phyloP scores from a whole-genome alignment of 2,888 invertebrate species.

The Auanema sp. region DNA sequence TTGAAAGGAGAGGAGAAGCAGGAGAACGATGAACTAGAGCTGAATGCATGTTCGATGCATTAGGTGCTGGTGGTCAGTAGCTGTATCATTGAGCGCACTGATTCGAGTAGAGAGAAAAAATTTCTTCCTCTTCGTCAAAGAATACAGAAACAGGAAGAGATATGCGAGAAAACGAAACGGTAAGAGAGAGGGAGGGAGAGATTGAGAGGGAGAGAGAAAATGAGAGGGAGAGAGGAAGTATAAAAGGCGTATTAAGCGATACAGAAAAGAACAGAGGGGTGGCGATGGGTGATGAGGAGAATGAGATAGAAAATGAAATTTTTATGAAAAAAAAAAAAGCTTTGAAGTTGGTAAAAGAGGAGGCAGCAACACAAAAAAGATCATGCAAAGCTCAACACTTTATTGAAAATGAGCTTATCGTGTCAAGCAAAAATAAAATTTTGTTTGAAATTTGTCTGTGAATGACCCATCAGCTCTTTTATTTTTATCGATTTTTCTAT shows the following conservation, averaged over 20 bases:
- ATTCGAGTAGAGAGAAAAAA: constrained; percentile 2
- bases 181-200: constrained; percentile 11
- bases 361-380: too few species aligned
- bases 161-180: constrained; percentile 4
- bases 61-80: neutral
- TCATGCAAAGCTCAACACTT: too few species aligned
- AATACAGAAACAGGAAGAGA: constrained; percentile 5
- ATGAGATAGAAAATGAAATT: constrained; percentile 10
- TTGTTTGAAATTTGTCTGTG: too few species aligned
- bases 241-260: neutral
- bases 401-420: too few species aligned
- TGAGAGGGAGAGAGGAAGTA: constrained; percentile 9
- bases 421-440: too few species aligned
- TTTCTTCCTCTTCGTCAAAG: neutral
- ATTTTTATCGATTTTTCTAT: too few species aligned
- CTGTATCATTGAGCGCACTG: neutral
- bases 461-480: too few species aligned
- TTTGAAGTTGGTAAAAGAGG: too few species aligned
- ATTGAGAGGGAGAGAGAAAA: constrained; percentile 10
- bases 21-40: neutral
- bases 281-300: constrained; percentile 1
- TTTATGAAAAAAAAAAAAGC: constrained; percentile 9
- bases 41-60: constrained; percentile 1
- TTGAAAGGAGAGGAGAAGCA: constrained; percentile 8
- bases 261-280: neutral